Evolutionary conservation across 1,140 invertebrate genomes (phyloP), one percentile per base, ranked within the genome.

Genomic region (Ceratosolen fusciceps): DNA sequence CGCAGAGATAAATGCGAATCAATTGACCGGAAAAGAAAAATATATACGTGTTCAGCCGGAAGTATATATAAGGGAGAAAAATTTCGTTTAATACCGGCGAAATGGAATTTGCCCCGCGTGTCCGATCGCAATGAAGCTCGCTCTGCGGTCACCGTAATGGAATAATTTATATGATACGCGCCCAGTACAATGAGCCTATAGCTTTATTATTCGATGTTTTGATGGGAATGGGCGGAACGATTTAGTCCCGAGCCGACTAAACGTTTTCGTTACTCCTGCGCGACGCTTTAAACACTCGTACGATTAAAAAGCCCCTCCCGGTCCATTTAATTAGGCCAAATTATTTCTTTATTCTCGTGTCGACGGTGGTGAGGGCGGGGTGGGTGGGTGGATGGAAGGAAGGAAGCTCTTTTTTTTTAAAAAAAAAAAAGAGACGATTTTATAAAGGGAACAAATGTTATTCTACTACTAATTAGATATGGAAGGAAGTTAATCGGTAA

Each of bases 141-240:
- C 19, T 52, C 67, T 10, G 70, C 60, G 60, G 76, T 62, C 56
- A 74, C 74, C n/a, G 16, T 31, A 65, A 74, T 47, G 43, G 68
- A 78, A 78, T 78, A 74, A 79, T 79, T 74, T 74, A 74, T 79
- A 79, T 43, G 29, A 67, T 49, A 62, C 21, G 31, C 65, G 71
- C 34, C 19, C 16, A 19, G 16, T 14, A 26, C 39, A 12, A 37
- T 60, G 37, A 19, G n/a, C 68, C 14, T 71, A 31, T 77, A 37
- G 8, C 29, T 39, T 7, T 39, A 12, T 72, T 77, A 58, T 77
- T 54, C 47, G 39, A 21, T 74, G 34, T 62, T 39, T 58, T 58
- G 54, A 1, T 43, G 0, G 39, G 21, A 49, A 34, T 47, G 19
- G 58, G 39, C 39, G 56, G 43, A 43, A 58, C 26, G 16, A 74